Evolutionary conservation across 2,797 vertebrate species (phyloP).

Genomic region (Scolopax bukidnonensis): DNA sequence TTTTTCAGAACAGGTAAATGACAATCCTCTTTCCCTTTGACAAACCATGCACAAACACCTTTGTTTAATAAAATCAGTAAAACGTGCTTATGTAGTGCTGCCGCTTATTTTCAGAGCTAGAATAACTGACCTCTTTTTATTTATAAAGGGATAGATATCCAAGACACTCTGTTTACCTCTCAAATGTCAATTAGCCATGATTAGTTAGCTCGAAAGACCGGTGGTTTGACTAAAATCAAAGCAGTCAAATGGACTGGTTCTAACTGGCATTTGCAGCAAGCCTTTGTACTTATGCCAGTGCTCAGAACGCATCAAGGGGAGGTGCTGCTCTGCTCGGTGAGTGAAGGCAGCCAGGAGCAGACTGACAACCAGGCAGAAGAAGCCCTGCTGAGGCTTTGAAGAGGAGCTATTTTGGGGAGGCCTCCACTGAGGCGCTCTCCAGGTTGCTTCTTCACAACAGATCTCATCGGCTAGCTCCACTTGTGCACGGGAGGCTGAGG

Average conservation of each 20-base stretch:
- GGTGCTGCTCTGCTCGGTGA: background rate
- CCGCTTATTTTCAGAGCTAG: background rate
- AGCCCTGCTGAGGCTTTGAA: background rate
- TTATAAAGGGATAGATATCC: background rate
- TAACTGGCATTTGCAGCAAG: background rate
- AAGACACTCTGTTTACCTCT: background rate
- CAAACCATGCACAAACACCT: background rate
- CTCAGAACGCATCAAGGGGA: background rate
- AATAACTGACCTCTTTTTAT: background rate
- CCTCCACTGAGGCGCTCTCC: background rate
- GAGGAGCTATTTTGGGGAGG: background rate
- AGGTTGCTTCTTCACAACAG: background rate
- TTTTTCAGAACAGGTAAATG: background rate
- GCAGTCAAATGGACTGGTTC: background rate
- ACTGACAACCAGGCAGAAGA: background rate
- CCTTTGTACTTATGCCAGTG: background rate
- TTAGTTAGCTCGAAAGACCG: background rate
- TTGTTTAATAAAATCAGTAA: background rate
- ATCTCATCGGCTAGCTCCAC: rapidly evolving
- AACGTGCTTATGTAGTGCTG: background rate
- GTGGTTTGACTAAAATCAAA: background rate
- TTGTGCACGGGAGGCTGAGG: background rate
- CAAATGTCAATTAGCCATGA: background rate
- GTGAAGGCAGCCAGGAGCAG: background rate
- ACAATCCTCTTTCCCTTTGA: background rate